Evolutionary conservation across 2,113 vertebrate genomes (phyloP).

Genomic region (Thomomys bottae): DNA sequence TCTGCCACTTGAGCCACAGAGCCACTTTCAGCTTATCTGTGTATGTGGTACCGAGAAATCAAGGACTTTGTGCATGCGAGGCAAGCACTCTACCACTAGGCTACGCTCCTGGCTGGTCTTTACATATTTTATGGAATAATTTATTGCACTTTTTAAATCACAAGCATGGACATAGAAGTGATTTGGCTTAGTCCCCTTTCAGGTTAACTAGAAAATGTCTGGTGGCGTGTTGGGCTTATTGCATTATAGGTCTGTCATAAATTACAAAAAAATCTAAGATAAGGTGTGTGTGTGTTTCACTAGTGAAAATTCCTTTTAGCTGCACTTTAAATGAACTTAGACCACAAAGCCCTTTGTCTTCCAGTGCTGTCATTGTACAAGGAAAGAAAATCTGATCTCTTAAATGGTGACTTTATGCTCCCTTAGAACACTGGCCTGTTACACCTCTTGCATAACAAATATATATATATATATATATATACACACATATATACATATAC

Average conservation of each 20-base stretch:
- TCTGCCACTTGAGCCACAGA: too few species aligned
- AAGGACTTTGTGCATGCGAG: too few species aligned
- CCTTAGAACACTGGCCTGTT: slow-evolving; percentile 31
- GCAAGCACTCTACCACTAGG: too few species aligned
- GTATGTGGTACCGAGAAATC: too few species aligned
- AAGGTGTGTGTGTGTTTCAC: background rate
- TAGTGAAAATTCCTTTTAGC: slow-evolving; percentile 76
- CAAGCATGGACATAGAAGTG: slow-evolving; percentile 34
- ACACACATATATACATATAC: too few species aligned
- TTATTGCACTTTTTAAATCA: slow-evolving; percentile 66
- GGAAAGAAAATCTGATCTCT: slow-evolving; percentile 42
- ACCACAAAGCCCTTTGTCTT: slow-evolving; percentile 77
- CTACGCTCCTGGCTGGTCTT: too few species aligned
- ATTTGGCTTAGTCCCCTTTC: slow-evolving; percentile 76
- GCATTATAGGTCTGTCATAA: slow-evolving; percentile 79
- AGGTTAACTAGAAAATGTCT: slow-evolving; percentile 79
- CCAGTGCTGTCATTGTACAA: background rate
- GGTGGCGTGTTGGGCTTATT: slow-evolving; percentile 74
- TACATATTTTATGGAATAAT: background rate
- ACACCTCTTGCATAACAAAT: background rate
- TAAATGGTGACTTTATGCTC: background rate
- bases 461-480: too few species aligned
- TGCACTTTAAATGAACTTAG: slow-evolving; percentile 82
- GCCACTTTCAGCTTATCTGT: too few species aligned
- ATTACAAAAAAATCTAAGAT: slow-evolving; percentile 65